These are phyloP conservation scores for Notolepis coatsorum DNA, from an alignment of 2,797 vertebrate species.

Conservation along the genomic window DNA sequence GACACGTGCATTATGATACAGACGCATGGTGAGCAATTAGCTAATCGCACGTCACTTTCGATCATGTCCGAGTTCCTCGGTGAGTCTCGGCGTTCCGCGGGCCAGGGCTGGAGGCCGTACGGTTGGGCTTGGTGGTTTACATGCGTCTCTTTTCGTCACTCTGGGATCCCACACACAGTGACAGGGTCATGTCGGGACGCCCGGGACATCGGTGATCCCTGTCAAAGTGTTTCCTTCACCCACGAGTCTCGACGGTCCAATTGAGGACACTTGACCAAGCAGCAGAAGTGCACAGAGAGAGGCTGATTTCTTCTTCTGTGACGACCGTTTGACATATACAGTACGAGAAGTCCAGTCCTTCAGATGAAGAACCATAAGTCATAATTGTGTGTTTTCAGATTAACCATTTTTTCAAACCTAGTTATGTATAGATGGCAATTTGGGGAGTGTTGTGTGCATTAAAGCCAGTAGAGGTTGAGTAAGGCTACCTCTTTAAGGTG, in stretches of 20 bases:
- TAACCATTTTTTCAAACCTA: no score
- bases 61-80: conserved; percentile 37
- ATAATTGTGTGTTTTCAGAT: no score
- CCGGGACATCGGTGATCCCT: conserved; percentile 21
- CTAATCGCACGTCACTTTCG: conserved; percentile 43
- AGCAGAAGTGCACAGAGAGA: neutral
- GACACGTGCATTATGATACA: conserved; percentile 39
- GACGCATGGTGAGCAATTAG: conserved; percentile 39
- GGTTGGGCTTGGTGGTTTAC: conserved; percentile 26
- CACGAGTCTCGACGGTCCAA: conserved; percentile 8
- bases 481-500: no score
- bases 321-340: no score
- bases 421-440: no score
- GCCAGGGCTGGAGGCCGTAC: conserved; percentile 33
- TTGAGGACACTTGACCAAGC: conserved; percentile 23
- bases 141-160: conserved; percentile 1
- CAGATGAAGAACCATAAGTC: no score
- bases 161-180: neutral
- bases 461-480: no score
- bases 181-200: conserved; percentile 3
- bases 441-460: no score
- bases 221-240: conserved; percentile 16
- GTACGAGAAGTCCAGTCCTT: no score
- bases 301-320: neutral
- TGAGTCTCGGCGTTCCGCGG: conserved; percentile 33